Evolutionary conservation across 2,113 vertebrate genomes (phyloP).

Genomic region (Psilopsiagon aurifrons): DNA sequence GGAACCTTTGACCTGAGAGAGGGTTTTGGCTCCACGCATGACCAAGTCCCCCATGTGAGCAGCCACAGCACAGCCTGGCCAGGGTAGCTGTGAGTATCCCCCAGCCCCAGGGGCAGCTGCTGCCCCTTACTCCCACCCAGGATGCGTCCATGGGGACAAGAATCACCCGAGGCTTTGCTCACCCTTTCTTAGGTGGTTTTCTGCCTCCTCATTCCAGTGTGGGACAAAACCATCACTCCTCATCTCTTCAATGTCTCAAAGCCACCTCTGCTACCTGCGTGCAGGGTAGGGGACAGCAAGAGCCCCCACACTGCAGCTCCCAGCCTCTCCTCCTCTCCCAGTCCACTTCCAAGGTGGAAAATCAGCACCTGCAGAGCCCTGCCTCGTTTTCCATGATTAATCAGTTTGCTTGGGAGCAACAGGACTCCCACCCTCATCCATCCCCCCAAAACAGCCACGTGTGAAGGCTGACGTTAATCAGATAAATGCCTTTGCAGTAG

Average conservation of each 20-base stretch:
- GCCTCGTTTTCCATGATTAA: conserved; percentile 16
- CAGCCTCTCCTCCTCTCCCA: not conserved
- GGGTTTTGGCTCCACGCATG: not conserved
- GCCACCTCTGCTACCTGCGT: fast-evolving
- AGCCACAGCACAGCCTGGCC: fast-evolving
- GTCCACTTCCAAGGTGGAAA: not conserved
- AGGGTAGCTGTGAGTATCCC: not conserved
- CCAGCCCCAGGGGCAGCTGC: not conserved
- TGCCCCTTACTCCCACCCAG: not conserved
- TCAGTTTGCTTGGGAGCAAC: conserved; percentile 6
- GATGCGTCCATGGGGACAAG: fast-evolving
- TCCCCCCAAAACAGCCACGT: not conserved
- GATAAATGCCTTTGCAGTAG: conserved; percentile 63
- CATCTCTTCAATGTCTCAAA: not conserved
- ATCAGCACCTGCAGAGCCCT: not conserved
- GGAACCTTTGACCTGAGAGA: not conserved
- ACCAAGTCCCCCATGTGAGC: fast-evolving
- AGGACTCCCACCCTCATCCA: not conserved
- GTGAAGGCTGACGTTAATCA: conserved; percentile 64
- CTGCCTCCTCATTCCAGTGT: not conserved
- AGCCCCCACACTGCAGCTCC: not conserved
- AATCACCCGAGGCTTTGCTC: not conserved
- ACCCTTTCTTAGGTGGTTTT: not conserved
- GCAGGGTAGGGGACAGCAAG: not conserved
- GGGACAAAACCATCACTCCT: not conserved